Percentiles rank a stretch among this genome's conserved stretches.
These are phyloP conservation scores for Merops nubicus DNA, from an alignment of 2,113 vertebrate genomes.

Conservation along the genomic window DNA sequence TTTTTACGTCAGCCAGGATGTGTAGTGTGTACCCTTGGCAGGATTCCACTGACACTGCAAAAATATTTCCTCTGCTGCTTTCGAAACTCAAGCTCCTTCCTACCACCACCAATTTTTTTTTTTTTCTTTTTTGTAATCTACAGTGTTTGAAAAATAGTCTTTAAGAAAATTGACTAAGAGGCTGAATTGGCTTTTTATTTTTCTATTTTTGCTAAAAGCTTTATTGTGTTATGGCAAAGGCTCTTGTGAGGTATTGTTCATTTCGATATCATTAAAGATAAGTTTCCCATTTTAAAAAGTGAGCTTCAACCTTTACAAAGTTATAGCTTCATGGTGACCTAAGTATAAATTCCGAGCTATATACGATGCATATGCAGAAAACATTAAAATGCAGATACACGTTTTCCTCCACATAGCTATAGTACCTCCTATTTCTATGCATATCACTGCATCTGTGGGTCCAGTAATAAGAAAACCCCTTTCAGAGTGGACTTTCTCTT, in stretches of 20 bases:
- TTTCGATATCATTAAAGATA: background rate
- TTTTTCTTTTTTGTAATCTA: background rate
- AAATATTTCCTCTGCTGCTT: background rate
- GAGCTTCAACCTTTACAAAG: background rate
- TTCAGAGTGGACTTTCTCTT: background rate
- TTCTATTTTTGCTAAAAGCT: background rate
- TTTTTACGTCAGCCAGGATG: background rate
- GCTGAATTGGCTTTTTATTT: background rate
- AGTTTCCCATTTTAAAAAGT: background rate
- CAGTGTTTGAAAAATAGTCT: background rate
- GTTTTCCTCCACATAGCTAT: background rate
- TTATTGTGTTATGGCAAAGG: background rate
- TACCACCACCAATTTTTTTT: fast-evolving
- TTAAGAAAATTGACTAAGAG: background rate
- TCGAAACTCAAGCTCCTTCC: background rate
- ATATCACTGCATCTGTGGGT: background rate
- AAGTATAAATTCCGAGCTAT: background rate
- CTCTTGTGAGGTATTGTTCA: background rate
- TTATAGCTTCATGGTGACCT: background rate
- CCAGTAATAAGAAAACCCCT: background rate
- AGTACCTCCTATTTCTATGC: background rate
- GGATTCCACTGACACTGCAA: background rate
- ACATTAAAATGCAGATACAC: background rate
- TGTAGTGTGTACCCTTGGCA: background rate
- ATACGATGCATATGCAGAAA: background rate